phyloP scores from a whole-genome alignment of 2,888 invertebrate genomes.

The Neria commutata region DNA sequence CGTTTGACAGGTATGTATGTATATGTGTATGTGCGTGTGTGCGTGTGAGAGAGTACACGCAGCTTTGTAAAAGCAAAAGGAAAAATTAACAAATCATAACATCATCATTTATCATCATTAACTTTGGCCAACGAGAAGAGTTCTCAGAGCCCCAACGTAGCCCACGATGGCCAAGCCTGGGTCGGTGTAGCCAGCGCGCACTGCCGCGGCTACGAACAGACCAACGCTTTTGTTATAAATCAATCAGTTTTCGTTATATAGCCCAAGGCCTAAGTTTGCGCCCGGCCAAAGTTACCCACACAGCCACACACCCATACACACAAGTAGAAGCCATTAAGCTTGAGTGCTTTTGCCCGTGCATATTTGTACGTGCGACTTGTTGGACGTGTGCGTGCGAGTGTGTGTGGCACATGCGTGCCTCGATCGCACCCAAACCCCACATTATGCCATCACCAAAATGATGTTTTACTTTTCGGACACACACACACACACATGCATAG shows the following conservation, averaged over 20 bases:
- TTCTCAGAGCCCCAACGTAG: slow-evolving; percentile 10
- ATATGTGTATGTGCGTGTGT: background rate
- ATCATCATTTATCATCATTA: slow-evolving; percentile 58
- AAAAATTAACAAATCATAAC: slow-evolving; percentile 54
- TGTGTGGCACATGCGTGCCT: background rate
- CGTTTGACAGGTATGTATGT: background rate
- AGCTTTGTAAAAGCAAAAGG: slow-evolving; percentile 31
- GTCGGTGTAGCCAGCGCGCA: too few species aligned
- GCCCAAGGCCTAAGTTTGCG: background rate
- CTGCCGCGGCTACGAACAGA: background rate
- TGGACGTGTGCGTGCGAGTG: background rate
- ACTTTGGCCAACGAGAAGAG: slow-evolving; percentile 33
- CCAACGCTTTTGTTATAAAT: slow-evolving; percentile 47
- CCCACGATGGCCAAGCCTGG: background rate
- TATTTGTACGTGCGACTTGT: background rate
- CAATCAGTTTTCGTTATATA: slow-evolving; percentile 50
- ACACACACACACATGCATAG: too few species aligned
- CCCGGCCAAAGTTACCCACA: background rate
- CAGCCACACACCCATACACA: background rate
- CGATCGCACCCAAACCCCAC: slow-evolving; percentile 9
- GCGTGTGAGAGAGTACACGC: background rate
- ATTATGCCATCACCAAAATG: slow-evolving; percentile 31
- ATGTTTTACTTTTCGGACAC: slow-evolving; percentile 34
- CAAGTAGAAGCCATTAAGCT: too few species aligned
- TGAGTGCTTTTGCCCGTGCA: background rate